Evolutionary conservation across 2,888 invertebrate genomes (phyloP).

Genomic region (Polyploca ridens): DNA sequence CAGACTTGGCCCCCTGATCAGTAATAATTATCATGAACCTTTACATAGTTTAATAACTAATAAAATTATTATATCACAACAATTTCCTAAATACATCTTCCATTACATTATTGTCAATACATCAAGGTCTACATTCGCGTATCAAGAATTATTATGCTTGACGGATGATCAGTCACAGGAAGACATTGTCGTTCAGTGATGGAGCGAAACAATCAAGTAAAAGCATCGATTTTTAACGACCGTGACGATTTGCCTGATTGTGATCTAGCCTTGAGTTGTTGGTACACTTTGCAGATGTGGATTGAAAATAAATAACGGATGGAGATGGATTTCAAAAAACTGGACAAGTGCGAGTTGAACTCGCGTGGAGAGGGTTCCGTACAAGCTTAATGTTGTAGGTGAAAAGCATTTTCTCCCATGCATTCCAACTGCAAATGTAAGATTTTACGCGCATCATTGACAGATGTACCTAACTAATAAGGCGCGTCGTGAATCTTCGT

Average conservation of each 20-base stretch:
- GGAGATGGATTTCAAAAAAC: neutral
- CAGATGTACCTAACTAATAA: no score
- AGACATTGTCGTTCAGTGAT: conserved; percentile 48
- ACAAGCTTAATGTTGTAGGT: no score
- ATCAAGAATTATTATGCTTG: conserved; percentile 19
- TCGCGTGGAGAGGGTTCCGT: no score
- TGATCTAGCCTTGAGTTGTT: neutral
- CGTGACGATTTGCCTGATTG: conserved; percentile 16
- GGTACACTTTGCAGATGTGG: neutral
- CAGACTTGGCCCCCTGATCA: no score
- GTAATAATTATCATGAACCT: no score
- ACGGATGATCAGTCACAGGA: conserved; percentile 46
- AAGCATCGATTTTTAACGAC: conserved; percentile 46
- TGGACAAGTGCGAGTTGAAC: no score
- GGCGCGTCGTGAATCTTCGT: no score
- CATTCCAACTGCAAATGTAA: no score
- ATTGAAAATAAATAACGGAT: neutral
- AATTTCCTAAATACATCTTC: neutral
- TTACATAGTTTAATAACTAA: no score
- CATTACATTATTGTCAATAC: conserved; percentile 7
- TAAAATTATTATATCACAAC: no score
- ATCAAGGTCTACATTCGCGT: neutral
- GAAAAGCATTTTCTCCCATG: no score
- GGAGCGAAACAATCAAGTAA: conserved; percentile 54
- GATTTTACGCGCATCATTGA: no score